phyloP scores from a whole-genome alignment of 2,113 vertebrate genomes.

The Rhombomys opimus region DNA sequence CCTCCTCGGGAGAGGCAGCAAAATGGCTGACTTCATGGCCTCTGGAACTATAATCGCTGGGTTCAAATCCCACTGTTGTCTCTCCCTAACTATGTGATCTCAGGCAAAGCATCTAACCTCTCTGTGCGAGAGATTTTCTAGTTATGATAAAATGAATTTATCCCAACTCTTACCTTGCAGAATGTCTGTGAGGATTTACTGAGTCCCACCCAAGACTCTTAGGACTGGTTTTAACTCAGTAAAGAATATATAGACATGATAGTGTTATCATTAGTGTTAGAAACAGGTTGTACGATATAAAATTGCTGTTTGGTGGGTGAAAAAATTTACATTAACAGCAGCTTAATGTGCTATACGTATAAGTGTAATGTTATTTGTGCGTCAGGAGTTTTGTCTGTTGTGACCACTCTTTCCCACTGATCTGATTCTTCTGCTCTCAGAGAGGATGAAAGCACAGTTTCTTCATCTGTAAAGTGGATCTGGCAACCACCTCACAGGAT shows the following conservation, averaged over 20 bases:
- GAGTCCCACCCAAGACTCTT: neutral
- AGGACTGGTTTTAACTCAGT: neutral
- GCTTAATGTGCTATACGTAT: neutral
- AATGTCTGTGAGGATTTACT: neutral
- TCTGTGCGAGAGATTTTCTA: slow-evolving; percentile 51
- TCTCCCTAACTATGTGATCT: slow-evolving; percentile 13
- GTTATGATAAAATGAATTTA: slow-evolving; percentile 17
- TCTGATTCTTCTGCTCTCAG: neutral
- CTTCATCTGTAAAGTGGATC: neutral
- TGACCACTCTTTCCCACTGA: neutral
- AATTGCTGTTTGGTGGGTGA: slow-evolving; percentile 14
- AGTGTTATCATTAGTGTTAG: slow-evolving; percentile 1
- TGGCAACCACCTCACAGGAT: neutral
- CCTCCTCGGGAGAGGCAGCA: neutral
- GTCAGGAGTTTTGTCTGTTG: neutral
- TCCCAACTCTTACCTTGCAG: neutral
- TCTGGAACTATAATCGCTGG: neutral
- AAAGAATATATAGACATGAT: neutral
- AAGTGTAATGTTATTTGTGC: neutral
- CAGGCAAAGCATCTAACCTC: neutral
- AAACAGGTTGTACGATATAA: slow-evolving; percentile 22
- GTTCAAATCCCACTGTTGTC: neutral
- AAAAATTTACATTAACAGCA: neutral
- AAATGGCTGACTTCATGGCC: neutral
- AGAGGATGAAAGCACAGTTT: neutral